phyloP scores from a whole-genome alignment of 37 sponge, comb jelly and placozoan species.

The Chondrosia reniformis region DNA sequence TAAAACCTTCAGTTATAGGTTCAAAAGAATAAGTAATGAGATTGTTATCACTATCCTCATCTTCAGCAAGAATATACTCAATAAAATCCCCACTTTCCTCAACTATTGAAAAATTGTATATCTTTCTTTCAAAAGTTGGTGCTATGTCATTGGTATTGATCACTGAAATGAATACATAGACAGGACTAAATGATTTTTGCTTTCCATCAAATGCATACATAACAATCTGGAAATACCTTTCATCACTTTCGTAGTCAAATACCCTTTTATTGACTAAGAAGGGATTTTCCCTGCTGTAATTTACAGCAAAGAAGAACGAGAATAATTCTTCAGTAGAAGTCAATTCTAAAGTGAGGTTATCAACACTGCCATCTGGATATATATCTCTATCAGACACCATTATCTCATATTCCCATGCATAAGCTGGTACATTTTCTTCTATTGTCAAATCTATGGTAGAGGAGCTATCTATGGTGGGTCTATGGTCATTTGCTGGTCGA shows the following conservation, averaged over 20 bases:
- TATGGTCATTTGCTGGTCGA: background rate
- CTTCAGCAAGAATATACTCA: background rate
- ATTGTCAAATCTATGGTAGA: background rate
- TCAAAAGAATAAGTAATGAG: background rate
- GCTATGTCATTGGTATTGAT: slow-evolving; percentile 28
- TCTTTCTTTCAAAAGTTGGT: slow-evolving; percentile 23
- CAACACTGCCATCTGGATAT: background rate
- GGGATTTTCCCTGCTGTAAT: background rate
- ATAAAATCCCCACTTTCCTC: slow-evolving; percentile 4
- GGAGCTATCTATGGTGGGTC: background rate
- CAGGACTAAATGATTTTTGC: background rate
- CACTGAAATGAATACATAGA: slow-evolving; percentile 21
- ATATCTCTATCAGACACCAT: background rate
- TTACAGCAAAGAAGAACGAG: background rate
- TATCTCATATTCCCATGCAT: background rate
- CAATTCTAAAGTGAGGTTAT: background rate
- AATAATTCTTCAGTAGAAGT: background rate
- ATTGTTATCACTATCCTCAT: background rate
- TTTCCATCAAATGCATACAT: slow-evolving; percentile 48
- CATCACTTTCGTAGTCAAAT: slow-evolving; percentile 50
- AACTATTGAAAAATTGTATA: slow-evolving; percentile 23
- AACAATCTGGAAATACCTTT: slow-evolving; percentile 23
- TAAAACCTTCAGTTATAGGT: background rate
- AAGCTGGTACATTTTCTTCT: background rate
- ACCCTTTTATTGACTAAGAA: slow-evolving; percentile 20